Evolutionary conservation across 2,888 invertebrate genomes (phyloP).

Genomic region (Oxyteleia sp.): DNA sequence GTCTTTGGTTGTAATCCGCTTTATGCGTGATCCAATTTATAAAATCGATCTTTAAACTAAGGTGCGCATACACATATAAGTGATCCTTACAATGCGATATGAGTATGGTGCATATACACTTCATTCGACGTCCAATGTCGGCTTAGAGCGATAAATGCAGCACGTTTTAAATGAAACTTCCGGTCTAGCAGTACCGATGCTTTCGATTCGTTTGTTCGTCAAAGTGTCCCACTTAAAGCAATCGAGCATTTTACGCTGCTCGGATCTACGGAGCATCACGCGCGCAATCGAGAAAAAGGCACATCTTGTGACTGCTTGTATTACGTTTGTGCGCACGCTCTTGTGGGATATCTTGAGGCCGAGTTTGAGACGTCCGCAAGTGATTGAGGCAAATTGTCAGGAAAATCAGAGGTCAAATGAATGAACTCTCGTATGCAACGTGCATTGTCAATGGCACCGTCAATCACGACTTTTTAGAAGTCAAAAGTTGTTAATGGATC

Average conservation of each 20-base stretch:
- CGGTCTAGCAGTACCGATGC: slow-evolving; percentile 56
- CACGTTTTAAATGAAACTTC: slow-evolving; percentile 67
- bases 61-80: slow-evolving; percentile 34
- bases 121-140: slow-evolving; percentile 46
- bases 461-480: background rate
- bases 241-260: slow-evolving; percentile 49
- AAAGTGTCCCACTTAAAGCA: slow-evolving; percentile 65
- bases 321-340: slow-evolving; percentile 13
- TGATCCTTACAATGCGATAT: slow-evolving; percentile 33
- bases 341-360: slow-evolving; percentile 7
- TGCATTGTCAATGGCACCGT: background rate
- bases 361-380: slow-evolving; percentile 15
- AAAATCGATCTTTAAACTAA: slow-evolving; percentile 37
- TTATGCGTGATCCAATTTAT: slow-evolving; percentile 51
- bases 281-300: slow-evolving; percentile 43
- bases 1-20: slow-evolving; percentile 29
- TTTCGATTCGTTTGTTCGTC: slow-evolving; percentile 61
- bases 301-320: background rate
- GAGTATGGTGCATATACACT: slow-evolving; percentile 33
- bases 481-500: too few species aligned
- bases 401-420: slow-evolving; percentile 46
- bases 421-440: slow-evolving; percentile 9
- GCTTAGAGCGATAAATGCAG: slow-evolving; percentile 53
- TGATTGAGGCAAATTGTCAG: slow-evolving; percentile 46
- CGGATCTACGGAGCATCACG: slow-evolving; percentile 19